Evolutionary conservation across 1,140 invertebrate genomes (phyloP).

Genomic region (Papilio helenus): DNA sequence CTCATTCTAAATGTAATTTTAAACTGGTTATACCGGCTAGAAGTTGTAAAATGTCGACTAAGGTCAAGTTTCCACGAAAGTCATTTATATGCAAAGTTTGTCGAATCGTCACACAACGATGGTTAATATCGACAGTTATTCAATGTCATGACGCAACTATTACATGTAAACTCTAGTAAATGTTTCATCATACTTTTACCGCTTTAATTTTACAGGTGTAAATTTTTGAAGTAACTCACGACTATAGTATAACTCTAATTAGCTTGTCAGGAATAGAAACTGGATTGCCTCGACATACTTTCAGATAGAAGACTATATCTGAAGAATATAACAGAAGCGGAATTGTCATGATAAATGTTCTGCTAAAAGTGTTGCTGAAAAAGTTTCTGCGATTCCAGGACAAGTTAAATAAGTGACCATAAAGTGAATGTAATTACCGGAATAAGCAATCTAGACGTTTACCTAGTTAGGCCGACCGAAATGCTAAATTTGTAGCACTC

Average conservation of each 20-base stretch:
- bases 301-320: background rate
- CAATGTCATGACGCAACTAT: background rate
- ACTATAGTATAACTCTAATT: background rate
- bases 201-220: background rate
- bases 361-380: too few species aligned
- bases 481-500: constrained; percentile 46
- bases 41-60: background rate
- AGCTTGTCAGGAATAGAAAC: background rate
- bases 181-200: background rate
- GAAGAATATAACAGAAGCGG: background rate
- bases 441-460: constrained; percentile 15
- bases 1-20: background rate
- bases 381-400: background rate
- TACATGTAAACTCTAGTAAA: background rate
- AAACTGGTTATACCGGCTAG: background rate
- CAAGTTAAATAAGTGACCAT: background rate
- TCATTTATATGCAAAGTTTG: constrained; percentile 5
- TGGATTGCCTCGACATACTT: background rate
- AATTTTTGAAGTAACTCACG: background rate
- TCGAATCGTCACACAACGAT: background rate
- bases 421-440: background rate
- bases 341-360: too few species aligned
- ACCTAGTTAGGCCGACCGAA: constrained; percentile 35
- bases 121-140: background rate
- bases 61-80: constrained; percentile 5